Evolutionary conservation across 2,888 invertebrate genomes (phyloP).

Genomic region (Eupithecia tripunctaria): DNA sequence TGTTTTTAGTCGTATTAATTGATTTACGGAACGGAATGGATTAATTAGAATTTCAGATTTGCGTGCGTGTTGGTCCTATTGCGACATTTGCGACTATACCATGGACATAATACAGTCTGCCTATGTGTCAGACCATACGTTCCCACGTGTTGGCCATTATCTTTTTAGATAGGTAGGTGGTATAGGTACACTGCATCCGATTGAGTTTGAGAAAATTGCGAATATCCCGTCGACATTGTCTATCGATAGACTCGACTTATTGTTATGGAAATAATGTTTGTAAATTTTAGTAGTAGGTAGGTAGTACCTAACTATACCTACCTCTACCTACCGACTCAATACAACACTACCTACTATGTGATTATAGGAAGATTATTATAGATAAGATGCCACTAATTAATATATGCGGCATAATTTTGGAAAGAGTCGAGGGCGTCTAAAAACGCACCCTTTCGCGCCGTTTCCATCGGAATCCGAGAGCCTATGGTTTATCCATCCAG

Average conservation of each 20-base stretch:
- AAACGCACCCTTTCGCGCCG: too few species aligned
- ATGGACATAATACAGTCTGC: not conserved
- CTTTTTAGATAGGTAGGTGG: not conserved
- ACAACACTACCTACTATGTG: not conserved
- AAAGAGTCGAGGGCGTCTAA: too few species aligned
- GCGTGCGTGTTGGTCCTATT: not conserved
- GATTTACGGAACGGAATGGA: not conserved
- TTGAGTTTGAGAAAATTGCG: slow-evolving; percentile 5
- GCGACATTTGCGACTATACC: not conserved
- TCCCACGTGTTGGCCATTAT: not conserved
- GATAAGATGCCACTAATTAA: not conserved
- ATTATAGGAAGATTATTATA: not conserved
- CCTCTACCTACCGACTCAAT: not conserved
- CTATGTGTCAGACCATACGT: too few species aligned
- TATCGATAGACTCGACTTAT: not conserved
- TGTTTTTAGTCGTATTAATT: not conserved
- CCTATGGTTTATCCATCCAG: too few species aligned
- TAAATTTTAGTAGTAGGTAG: not conserved
- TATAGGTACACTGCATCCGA: not conserved
- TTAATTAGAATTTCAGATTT: not conserved
- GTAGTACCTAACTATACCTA: too few species aligned
- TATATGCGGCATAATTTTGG: too few species aligned
- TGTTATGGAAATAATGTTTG: not conserved
- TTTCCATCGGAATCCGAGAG: too few species aligned
- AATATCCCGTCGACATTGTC: not conserved